Percentiles rank a stretch among this genome's conserved stretches.
phyloP scores from a whole-genome alignment of 2,113 vertebrate species.

The Crotalus horridus region DNA sequence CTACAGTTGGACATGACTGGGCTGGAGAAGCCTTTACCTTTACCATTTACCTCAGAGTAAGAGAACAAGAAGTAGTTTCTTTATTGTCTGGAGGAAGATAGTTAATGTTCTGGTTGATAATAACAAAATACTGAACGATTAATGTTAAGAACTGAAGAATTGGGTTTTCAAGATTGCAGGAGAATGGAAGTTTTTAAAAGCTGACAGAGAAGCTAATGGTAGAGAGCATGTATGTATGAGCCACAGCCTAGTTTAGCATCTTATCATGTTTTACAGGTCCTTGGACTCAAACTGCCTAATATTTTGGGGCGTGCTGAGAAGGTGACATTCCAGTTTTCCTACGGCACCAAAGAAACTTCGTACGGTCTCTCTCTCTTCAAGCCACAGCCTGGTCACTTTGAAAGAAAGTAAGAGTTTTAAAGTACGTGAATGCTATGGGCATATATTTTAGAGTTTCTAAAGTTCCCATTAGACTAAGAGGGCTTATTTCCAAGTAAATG shows the following conservation, averaged over 20 bases:
- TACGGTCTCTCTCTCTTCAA: slow-evolving; percentile 96
- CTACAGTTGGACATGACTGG: neutral
- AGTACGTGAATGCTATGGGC: neutral
- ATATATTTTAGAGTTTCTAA: neutral
- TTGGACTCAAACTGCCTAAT: slow-evolving; percentile 93
- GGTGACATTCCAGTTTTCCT: slow-evolving; percentile 96
- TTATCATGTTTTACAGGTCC: slow-evolving; percentile 71
- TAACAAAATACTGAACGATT: neutral
- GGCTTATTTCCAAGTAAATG: neutral
- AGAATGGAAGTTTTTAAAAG: neutral
- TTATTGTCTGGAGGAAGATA: neutral
- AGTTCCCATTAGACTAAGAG: neutral
- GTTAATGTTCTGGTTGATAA: neutral
- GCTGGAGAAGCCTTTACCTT: neutral
- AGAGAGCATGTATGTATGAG: neutral
- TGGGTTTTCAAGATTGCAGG: neutral
- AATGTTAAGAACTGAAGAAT: neutral
- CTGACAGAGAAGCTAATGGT: neutral
- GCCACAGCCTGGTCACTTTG: slow-evolving; percentile 87
- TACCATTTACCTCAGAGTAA: neutral
- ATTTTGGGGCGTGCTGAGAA: slow-evolving; percentile 91
- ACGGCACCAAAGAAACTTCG: slow-evolving; percentile 96
- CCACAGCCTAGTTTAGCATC: fast-evolving
- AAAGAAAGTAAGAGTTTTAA: slow-evolving; percentile 84
- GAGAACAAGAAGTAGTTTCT: neutral